Conservation (phyloP, 2,888 invertebrate genomes). For the Ennomos quercinarius region DNA sequence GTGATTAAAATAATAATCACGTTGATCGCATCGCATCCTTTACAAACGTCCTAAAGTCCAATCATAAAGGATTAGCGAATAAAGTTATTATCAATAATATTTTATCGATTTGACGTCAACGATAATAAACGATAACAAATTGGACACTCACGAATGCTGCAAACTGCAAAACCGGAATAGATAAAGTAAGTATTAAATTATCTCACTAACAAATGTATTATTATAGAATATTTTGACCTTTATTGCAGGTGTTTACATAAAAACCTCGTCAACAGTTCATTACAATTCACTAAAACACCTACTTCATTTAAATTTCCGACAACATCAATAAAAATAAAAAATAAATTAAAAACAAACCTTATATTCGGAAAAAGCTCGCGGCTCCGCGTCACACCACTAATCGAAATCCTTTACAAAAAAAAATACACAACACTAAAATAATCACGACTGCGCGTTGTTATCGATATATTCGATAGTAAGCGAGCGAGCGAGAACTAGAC, state of each 20-base stretch:
- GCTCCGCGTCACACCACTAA: conserved; percentile 63
- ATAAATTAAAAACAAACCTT: conserved; percentile 55
- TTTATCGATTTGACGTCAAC: conserved; percentile 23
- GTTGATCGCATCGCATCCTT: too few relatives aligned
- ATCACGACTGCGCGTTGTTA: conserved; percentile 57
- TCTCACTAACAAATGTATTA: conserved; percentile 18
- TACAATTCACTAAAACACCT: conserved; percentile 8
- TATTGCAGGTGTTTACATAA: conserved; percentile 38
- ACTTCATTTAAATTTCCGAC: conserved; percentile 29
- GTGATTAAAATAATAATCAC: neutral
- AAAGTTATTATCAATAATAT: conserved; percentile 15
- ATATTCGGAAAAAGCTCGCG: conserved; percentile 54
- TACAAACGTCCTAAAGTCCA: conserved; percentile 5
- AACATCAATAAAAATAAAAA: conserved; percentile 28
- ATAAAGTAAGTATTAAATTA: conserved; percentile 11
- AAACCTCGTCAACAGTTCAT: conserved; percentile 16
- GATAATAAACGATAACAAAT: conserved; percentile 27
- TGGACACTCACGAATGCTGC: conserved; percentile 12
- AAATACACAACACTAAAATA: conserved; percentile 61
- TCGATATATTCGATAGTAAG: conserved; percentile 52
- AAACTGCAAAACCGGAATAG: conserved; percentile 17
- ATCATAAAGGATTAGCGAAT: conserved; percentile 23
- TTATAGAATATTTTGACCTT: conserved; percentile 30
- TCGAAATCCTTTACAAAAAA: conserved; percentile 54
- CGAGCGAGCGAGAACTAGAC: conserved; percentile 44